These are phyloP conservation scores for Blennius ocellaris DNA, from an alignment of 2,113 vertebrate genomes.

Conservation along the genomic window DNA sequence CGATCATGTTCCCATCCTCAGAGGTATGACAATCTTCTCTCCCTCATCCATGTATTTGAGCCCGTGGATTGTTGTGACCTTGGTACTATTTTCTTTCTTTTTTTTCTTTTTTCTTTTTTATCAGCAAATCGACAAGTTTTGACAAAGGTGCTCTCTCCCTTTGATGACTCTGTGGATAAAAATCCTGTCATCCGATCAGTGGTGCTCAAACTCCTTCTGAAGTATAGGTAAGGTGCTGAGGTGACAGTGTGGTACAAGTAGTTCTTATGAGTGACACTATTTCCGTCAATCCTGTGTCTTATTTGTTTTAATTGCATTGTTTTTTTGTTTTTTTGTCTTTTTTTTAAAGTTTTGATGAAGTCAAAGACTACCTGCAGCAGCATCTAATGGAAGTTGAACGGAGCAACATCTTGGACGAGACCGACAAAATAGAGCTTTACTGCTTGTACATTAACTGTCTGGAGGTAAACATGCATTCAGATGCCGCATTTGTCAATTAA, in stretches of 20 bases:
- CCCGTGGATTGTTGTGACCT: not conserved
- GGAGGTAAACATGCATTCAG: constrained; percentile 81
- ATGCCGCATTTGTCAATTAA: not conserved
- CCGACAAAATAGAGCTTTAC: constrained; percentile 90
- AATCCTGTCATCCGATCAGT: constrained; percentile 93
- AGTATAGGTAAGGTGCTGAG: constrained; percentile 88
- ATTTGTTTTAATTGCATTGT: too few species aligned
- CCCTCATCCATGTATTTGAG: not conserved
- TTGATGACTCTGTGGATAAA: constrained; percentile 91
- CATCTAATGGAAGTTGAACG: constrained; percentile 86
- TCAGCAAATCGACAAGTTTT: constrained; percentile 69
- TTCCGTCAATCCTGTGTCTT: too few species aligned
- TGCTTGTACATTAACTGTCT: constrained; percentile 91
- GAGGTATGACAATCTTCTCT: constrained; percentile 42
- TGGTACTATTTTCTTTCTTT: not conserved
- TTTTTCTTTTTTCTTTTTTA: constrained; percentile 4
- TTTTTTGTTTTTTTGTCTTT: not conserved
- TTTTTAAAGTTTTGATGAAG: constrained; percentile 86
- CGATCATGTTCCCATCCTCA: constrained; percentile 20
- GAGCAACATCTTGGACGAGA: constrained; percentile 79
- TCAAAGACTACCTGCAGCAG: constrained; percentile 86
- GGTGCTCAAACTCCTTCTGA: constrained; percentile 92
- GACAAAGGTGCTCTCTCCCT: constrained; percentile 92
- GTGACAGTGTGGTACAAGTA: not conserved
- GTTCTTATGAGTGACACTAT: too few species aligned